Base-by-base conservation (phyloP, 2,888 invertebrate genomes). In the Tanytarsus gracilentus region DNA sequence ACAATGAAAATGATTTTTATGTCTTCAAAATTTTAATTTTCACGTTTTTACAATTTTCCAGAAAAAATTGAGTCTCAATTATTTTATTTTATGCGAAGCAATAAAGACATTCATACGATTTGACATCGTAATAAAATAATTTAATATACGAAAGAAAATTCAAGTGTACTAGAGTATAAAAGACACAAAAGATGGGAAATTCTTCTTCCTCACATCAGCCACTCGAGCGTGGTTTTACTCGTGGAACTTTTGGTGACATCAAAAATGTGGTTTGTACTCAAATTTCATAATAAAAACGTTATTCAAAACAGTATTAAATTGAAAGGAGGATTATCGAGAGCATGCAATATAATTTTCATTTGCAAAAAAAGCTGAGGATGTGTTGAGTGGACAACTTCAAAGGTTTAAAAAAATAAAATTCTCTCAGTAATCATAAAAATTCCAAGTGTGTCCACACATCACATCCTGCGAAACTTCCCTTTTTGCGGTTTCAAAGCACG, bases 141-240 rank as follows among this genome's bases (percentile, higher is more conserved):
- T 18, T 40, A 4, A 18, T 40, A 16, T 40, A 21, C 16, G 9
- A 36, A 40, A 44, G 21, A 44, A 40, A 9, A 40, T 16, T 18
- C 5, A 40, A 44, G 3, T 44, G n/a, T n/a, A n/a, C n/a, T n/a
- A n/a, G n/a, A n/a, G n/a, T 44, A 23, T 44, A 39, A 33, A 33
- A 11, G 9, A 33, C 3, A 11, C 4, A 52, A 67, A 74, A 65
- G 67, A 88, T 88, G 88, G 88, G 88, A 69, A 88, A 88, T 74
- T 86, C 87, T 75, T 85, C 87, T 69, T 88, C 88, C 66, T 80
- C 82, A 66, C 88, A 88, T 75, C 86, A 87, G 75, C 88, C 88
- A 67, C 79, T 88, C 72, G 88, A 88, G 71, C 79, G 84, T 72
- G 82, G 80, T 65, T 73, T 74, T 65, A 71, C 72, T 67, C 69